Base-by-base conservation (phyloP, 2,888 invertebrate species). In the Pediacus dermestoides region DNA sequence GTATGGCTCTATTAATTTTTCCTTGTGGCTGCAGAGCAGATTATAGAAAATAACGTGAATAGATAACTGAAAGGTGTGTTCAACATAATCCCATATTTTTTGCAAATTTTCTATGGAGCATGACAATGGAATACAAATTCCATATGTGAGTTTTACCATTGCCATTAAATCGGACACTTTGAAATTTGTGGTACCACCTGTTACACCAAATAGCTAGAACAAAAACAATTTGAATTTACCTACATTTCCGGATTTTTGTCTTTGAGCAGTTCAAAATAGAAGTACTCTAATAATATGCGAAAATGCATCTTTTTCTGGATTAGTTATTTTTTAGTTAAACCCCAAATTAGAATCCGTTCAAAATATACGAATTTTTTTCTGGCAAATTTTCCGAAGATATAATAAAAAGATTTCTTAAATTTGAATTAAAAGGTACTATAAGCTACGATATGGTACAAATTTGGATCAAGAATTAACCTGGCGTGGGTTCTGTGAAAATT, bases 61-160 rank as follows among this genome's bases (percentile, higher is more conserved):
- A 7, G 53, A 51, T 16, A 51, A 10, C 28, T 25, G 37, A 16
- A 55, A 53, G 21, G 49, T 46, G 12, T 38, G 16, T 39, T 57
- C 54, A 0, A 50, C 11, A 34, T 57, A 45, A 31, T 55, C 47
- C 57, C 57, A 55, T 6, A 57, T 30, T 12, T 43, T 43, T 30
- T 57, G 55, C 8, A 57, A 26, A 15, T 44, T 47, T 6, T 39
- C 42, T 6, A 54, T 48, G 6, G 47, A 46, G 32, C 57, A 57
- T 2, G 55, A 46, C 13, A 45, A 37, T 1, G 57, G 57, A 10
- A 57, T 36, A 21, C 57, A 57, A 16, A 55, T 6, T 4, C 57
- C 54, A 16, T 42, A 52, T 10, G 35, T 44, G 7, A 48, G 13
- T 39, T 41, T 50, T n/a, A 50, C 16, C 2, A 18, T 0, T 26